phyloP scores from a whole-genome alignment of 1,140 invertebrate genomes.

The Grapholita molesta region DNA sequence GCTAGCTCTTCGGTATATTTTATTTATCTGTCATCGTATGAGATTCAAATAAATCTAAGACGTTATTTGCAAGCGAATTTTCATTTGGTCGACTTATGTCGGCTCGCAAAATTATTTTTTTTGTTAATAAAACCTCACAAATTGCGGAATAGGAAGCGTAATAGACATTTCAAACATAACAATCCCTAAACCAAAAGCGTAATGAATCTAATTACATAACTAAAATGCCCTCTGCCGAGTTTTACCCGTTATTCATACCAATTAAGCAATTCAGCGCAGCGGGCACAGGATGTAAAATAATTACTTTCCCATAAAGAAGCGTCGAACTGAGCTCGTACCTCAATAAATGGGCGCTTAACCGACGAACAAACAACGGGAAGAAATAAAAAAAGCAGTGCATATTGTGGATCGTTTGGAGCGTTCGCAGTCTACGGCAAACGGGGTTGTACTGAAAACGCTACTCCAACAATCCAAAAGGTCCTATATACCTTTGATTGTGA shows the following conservation, averaged over 20 bases:
- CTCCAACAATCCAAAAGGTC: background rate
- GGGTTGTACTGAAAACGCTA: conserved; percentile 1
- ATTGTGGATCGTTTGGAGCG: background rate
- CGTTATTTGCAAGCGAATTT: no score
- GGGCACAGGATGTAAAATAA: conserved; percentile 16
- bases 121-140: background rate
- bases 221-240: background rate
- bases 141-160: background rate
- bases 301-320: conserved; percentile 16
- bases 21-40: no score
- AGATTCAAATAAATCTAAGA: no score
- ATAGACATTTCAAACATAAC: background rate
- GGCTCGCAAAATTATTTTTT: background rate
- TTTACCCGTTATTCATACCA: conserved; percentile 16
- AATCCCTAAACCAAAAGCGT: background rate
- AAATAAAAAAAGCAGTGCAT: conserved; percentile 14
- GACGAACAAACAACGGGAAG: conserved; percentile 15
- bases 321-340: conserved; percentile 15
- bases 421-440: background rate
- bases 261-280: conserved; percentile 14
- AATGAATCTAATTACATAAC: conserved; percentile 10
- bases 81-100: no score
- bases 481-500: background rate
- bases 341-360: conserved; percentile 16
- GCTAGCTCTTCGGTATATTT: no score